A percentile compares a stretch with the other conserved stretches of the same genome.
Conservation (phyloP, 2,888 invertebrate species). For the Erebia ligea region DNA sequence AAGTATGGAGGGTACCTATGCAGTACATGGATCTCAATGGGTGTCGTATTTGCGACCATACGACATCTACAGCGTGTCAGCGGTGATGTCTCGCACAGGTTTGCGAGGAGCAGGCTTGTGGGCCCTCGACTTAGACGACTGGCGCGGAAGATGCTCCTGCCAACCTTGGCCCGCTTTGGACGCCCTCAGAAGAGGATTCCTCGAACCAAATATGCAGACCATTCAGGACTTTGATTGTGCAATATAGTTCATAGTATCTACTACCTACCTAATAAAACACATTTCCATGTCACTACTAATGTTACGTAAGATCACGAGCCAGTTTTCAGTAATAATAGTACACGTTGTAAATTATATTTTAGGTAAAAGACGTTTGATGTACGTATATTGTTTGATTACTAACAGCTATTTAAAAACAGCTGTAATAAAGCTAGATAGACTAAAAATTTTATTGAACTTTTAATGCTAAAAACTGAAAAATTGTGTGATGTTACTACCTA, state of each 20-base stretch:
- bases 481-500: constrained; percentile 14
- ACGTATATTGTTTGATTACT: too few species aligned
- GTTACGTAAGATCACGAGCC: neutral
- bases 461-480: neutral
- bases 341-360: too few species aligned
- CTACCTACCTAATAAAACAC: neutral
- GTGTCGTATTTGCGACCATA: constrained; percentile 89
- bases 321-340: neutral
- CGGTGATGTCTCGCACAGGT: constrained; percentile 81
- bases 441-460: too few species aligned
- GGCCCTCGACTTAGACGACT: constrained; percentile 91
- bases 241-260: constrained; percentile 16
- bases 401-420: neutral
- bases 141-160: constrained; percentile 87
- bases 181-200: constrained; percentile 78
- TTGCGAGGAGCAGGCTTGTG: constrained; percentile 90
- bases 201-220: constrained; percentile 61
- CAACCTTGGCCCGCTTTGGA: constrained; percentile 86
- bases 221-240: constrained; percentile 8
- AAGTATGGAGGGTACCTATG: constrained; percentile 88
- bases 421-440: neutral
- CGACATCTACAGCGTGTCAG: constrained; percentile 85
- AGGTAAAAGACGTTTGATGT: neutral
- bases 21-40: constrained; percentile 89
- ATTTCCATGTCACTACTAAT: neutral